Conservation (phyloP, 2,797 vertebrate genomes). For the Eospalax fontanierii region DNA sequence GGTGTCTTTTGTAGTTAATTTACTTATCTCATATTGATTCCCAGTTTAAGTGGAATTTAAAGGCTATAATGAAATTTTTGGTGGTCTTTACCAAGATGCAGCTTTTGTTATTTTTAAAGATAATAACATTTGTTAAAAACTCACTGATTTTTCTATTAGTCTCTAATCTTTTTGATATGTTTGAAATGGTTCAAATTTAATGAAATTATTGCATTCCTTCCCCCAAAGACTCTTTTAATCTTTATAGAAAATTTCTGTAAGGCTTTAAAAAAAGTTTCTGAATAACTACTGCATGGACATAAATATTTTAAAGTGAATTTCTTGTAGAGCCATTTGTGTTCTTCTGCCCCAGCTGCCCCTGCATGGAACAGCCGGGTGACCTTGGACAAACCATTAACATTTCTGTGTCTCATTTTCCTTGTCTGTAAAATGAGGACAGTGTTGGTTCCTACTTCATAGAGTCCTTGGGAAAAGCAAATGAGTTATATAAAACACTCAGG, state of each 20-base stretch:
- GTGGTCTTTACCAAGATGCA: background rate
- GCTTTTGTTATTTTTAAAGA: constrained; percentile 62
- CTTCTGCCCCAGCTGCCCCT: background rate
- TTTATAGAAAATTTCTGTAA: constrained; percentile 9
- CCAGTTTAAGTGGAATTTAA: constrained; percentile 61
- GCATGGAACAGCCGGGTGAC: background rate
- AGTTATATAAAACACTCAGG: constrained; percentile 3
- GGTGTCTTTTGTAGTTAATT: constrained; percentile 47
- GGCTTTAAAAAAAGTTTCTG: constrained; percentile 34
- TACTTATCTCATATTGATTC: constrained; percentile 60
- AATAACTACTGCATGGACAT: background rate
- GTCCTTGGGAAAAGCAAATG: background rate
- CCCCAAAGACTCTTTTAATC: background rate
- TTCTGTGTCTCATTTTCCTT: background rate
- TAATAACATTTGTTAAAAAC: constrained; percentile 45
- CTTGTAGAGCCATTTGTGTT: background rate
- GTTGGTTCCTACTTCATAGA: background rate
- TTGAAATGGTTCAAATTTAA: constrained; percentile 42
- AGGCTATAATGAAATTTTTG: constrained; percentile 65
- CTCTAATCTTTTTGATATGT: constrained; percentile 6
- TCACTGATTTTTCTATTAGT: constrained; percentile 49
- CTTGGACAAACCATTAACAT: background rate
- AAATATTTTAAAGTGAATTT: constrained; percentile 16
- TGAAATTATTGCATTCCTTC: background rate
- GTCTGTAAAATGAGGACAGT: constrained; percentile 4